Evolutionary conservation across 1,140 invertebrate species (phyloP).

Genomic region (Helicoverpa zea): DNA sequence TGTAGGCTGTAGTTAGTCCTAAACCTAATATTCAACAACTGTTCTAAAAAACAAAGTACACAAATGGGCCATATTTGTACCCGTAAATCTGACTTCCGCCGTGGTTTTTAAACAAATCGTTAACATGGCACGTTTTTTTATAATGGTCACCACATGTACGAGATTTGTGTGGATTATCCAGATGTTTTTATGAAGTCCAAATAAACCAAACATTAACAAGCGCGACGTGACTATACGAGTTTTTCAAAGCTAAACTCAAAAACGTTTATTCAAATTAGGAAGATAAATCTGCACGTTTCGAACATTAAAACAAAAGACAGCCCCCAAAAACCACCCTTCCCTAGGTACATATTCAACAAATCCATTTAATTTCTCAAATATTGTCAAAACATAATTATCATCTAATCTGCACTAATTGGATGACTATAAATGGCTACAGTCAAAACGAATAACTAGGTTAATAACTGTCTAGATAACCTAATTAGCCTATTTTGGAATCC

Average conservation of each 20-base stretch:
- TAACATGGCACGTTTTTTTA: background rate
- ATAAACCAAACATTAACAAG: background rate
- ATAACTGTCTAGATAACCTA: slow-evolving; percentile 21
- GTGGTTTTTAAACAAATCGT: background rate
- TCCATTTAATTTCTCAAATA: background rate
- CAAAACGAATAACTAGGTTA: slow-evolving; percentile 25
- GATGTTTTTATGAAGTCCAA: background rate
- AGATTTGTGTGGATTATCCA: background rate
- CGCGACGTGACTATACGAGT: background rate
- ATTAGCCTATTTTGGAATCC: background rate
- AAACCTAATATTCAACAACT: background rate
- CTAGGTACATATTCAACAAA: background rate
- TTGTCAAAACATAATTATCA: slow-evolving; percentile 15
- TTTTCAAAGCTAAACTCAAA: too few species aligned
- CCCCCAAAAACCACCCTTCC: too few species aligned
- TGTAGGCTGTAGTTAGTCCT: too few species aligned
- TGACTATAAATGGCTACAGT: slow-evolving; percentile 2
- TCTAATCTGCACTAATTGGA: background rate
- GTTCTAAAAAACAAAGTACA: background rate
- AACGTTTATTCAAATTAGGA: too few species aligned
- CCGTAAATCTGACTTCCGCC: background rate
- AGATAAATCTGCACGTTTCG: too few species aligned
- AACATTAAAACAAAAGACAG: too few species aligned
- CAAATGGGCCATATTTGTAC: background rate
- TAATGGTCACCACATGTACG: background rate